A percentile compares a stretch with the other conserved stretches of the same genome.
Conservation (phyloP, 2,888 invertebrate genomes). For the Amaurobius ferox region DNA sequence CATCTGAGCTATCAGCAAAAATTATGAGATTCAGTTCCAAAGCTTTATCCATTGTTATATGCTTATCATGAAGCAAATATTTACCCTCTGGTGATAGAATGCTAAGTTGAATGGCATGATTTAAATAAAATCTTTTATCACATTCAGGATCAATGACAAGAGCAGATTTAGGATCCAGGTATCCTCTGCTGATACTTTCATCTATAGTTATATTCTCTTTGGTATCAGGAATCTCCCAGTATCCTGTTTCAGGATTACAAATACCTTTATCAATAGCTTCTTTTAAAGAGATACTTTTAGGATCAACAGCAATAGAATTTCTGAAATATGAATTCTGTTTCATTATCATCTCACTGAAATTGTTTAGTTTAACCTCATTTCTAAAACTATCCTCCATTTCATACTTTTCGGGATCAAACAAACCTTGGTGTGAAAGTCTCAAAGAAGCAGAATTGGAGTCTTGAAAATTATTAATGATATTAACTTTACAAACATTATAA, state of each 20-base stretch:
- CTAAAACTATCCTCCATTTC: background rate
- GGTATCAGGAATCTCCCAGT: conserved; percentile 91
- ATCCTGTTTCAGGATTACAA: conserved; percentile 89
- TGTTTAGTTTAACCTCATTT: background rate
- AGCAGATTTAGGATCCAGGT: conserved; percentile 86
- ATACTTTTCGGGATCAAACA: background rate
- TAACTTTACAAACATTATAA: background rate
- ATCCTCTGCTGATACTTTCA: conserved; percentile 89
- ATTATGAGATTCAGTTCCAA: conserved; percentile 83
- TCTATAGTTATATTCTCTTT: conserved; percentile 89
- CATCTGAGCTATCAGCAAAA: conserved; percentile 76
- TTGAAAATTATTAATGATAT: background rate
- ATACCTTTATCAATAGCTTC: conserved; percentile 89
- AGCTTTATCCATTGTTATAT: conserved; percentile 86
- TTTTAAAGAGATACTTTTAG: conserved; percentile 79
- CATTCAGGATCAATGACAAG: conserved; percentile 87
- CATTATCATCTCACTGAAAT: background rate
- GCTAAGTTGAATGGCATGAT: conserved; percentile 86
- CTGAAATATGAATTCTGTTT: background rate
- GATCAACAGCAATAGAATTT: background rate
- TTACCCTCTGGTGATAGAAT: conserved; percentile 88
- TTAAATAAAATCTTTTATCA: conserved; percentile 82
- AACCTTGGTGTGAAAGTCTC: background rate
- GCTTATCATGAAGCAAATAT: conserved; percentile 80
- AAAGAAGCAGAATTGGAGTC: background rate